Evolutionary conservation across 2,797 vertebrate genomes (phyloP).

Genomic region (Pogoniulus pusillus): DNA sequence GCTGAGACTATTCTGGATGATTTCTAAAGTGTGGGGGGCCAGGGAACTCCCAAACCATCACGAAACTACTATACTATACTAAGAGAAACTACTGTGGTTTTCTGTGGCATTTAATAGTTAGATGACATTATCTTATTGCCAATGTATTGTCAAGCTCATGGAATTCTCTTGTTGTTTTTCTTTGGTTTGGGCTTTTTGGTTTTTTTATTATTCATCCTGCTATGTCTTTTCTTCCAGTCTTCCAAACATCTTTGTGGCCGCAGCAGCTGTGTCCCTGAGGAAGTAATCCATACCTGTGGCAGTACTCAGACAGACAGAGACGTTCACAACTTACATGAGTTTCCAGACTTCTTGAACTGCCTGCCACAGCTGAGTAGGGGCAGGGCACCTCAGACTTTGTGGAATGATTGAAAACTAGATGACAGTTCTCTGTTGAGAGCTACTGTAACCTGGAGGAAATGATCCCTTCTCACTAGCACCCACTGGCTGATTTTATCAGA

Average conservation of each 20-base stretch:
- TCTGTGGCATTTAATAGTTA: background rate
- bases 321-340: background rate
- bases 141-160: background rate
- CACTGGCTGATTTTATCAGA: background rate
- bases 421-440: background rate
- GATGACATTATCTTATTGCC: fast-evolving
- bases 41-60: too few species aligned
- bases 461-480: background rate
- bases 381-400: background rate
- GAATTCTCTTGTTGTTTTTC: background rate
- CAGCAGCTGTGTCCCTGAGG: background rate
- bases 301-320: background rate
- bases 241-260: background rate
- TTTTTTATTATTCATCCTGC: background rate
- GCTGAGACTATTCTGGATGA: too few species aligned
- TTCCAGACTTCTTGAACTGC: background rate
- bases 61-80: too few species aligned
- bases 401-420: background rate
- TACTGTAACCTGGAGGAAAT: background rate
- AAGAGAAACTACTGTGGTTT: background rate
- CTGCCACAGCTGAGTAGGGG: background rate
- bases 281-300: background rate
- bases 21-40: too few species aligned
- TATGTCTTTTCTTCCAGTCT: background rate
- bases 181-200: background rate